Evolutionary conservation across 2,113 vertebrate genomes (phyloP).

Genomic region (Crotophaga sulcirostris): DNA sequence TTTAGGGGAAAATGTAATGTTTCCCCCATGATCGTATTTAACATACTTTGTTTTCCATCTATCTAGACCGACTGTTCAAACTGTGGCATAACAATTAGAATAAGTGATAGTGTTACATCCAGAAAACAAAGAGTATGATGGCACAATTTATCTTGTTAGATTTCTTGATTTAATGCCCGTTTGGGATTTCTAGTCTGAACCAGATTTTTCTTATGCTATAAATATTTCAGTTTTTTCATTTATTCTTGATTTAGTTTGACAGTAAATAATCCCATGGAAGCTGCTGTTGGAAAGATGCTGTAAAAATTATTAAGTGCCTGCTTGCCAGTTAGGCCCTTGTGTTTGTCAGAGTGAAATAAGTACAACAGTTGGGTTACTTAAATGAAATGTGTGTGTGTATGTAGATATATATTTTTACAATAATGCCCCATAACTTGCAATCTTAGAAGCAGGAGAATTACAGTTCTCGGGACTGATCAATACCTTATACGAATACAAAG

Average conservation of each 20-base stretch:
- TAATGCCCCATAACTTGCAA: background rate
- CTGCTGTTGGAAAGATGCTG: constrained; percentile 44
- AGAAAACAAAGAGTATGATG: constrained; percentile 60
- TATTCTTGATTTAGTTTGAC: constrained; percentile 69
- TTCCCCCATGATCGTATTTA: constrained; percentile 40
- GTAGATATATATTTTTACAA: background rate
- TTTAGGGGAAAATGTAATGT: constrained; percentile 19
- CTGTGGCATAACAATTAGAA: constrained; percentile 62
- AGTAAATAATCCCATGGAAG: constrained; percentile 69
- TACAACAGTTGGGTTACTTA: constrained; percentile 12
- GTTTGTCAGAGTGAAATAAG: constrained; percentile 40
- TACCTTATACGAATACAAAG: background rate
- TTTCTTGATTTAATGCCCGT: constrained; percentile 49
- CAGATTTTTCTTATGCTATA: constrained; percentile 61
- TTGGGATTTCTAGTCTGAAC: constrained; percentile 39
- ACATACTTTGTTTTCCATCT: background rate
- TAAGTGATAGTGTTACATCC: constrained; percentile 56
- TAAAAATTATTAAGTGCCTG: constrained; percentile 63
- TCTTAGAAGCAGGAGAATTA: background rate
- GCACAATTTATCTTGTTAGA: constrained; percentile 60
- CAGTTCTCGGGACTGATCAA: background rate
- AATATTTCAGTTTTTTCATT: constrained; percentile 73
- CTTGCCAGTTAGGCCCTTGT: constrained; percentile 5
- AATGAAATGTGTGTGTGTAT: background rate
- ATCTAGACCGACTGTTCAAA: constrained; percentile 17